These are phyloP conservation scores for Elgaria multicarinata DNA, from an alignment of 2,113 vertebrate species.

Conservation along the genomic window DNA sequence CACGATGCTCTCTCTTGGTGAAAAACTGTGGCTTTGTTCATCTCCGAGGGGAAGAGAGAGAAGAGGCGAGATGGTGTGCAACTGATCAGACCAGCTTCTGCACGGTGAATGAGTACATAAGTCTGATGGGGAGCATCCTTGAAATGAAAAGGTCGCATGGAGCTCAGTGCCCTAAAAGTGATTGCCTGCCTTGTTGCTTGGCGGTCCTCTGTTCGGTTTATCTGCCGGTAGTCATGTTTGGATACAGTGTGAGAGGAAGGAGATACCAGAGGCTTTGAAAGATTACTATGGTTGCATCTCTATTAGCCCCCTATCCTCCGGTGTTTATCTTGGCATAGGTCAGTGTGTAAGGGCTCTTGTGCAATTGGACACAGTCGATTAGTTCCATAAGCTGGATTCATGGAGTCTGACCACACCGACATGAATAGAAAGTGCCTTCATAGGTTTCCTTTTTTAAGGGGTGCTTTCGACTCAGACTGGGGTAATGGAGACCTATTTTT, in stretches of 20 bases:
- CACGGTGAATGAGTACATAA: background rate
- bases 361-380: slow-evolving; percentile 8
- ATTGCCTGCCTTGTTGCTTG: background rate
- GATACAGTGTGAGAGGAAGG: background rate
- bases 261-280: background rate
- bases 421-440: slow-evolving; percentile 9
- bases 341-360: background rate
- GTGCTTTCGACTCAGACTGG: background rate
- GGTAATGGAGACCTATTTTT: background rate
- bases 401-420: background rate
- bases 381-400: slow-evolving; percentile 13
- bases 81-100: slow-evolving; percentile 12
- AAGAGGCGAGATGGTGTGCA: background rate
- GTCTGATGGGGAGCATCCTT: background rate
- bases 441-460: background rate
- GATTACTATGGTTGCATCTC: slow-evolving; percentile 9
- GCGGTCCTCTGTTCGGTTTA: background rate
- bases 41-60: background rate
- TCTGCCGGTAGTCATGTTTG: background rate
- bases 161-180: background rate
- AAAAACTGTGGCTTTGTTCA: slow-evolving; percentile 3
- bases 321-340: slow-evolving; percentile 14
- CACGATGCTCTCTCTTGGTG: background rate
- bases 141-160: background rate
- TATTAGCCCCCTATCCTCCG: background rate